These are phyloP conservation scores for Dione vanillae DNA, from an alignment of 2,888 invertebrate genomes.

Conservation along the genomic window DNA sequence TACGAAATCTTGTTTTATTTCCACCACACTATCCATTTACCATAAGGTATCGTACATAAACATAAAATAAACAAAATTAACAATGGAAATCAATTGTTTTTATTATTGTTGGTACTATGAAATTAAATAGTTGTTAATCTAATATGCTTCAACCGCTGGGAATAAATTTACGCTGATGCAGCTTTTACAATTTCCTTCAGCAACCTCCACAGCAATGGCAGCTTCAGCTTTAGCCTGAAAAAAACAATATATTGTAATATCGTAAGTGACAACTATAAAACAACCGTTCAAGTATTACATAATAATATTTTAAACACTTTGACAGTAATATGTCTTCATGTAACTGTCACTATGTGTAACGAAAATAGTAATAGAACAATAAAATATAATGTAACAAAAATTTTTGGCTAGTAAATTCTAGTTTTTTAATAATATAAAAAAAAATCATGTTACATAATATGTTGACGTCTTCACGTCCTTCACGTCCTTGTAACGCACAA, in stretches of 20 bases:
- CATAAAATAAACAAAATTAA: slow-evolving; percentile 47
- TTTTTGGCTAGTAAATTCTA: no score
- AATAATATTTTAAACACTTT: no score
- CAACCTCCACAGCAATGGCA: slow-evolving; percentile 96
- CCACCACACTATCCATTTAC: slow-evolving; percentile 10
- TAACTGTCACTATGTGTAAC: no score
- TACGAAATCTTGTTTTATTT: slow-evolving; percentile 68
- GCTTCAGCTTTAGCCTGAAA: slow-evolving; percentile 93
- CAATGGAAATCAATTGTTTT: slow-evolving; percentile 61
- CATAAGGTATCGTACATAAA: slow-evolving; percentile 9
- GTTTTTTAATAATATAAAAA: no score
- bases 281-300: no score
- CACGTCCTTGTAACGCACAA: no score
- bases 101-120: slow-evolving; percentile 59
- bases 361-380: no score
- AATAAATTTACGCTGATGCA: slow-evolving; percentile 68
- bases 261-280: no score
- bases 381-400: no score
- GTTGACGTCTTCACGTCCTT: no score
- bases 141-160: slow-evolving; percentile 51
- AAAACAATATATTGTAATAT: slow-evolving; percentile 8
- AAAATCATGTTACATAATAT: no score
- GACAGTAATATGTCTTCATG: no score
- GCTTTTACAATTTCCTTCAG: slow-evolving; percentile 97
- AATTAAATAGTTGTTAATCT: slow-evolving; percentile 63